Conservation (phyloP, 1,140 invertebrate genomes). For the Drosophila melanica region DNA sequence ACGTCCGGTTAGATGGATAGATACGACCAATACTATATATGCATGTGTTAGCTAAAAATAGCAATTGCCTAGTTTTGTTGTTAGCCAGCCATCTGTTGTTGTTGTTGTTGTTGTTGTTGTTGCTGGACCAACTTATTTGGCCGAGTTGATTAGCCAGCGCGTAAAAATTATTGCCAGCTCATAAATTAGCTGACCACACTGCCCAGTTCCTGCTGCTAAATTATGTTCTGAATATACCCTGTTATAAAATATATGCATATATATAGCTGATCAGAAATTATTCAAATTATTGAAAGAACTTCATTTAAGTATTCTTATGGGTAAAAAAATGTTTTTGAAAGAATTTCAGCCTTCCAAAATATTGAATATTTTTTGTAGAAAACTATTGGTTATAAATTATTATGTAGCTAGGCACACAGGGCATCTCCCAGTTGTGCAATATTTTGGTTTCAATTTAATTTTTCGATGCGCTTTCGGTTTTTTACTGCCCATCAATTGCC, state of each 20-base stretch:
- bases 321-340: no score
- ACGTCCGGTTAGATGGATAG: slow-evolving; percentile 14
- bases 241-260: background rate
- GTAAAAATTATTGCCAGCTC: slow-evolving; percentile 64
- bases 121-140: slow-evolving; percentile 49
- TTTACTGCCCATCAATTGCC: slow-evolving; percentile 36
- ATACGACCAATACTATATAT: background rate
- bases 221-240: background rate
- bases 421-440: background rate
- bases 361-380: no score
- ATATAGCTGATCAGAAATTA: background rate
- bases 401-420: background rate
- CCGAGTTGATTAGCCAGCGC: slow-evolving; percentile 40
- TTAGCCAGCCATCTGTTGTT: slow-evolving; percentile 26
- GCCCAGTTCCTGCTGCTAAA: slow-evolving; percentile 11
- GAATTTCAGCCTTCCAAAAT: no score
- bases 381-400: no score
- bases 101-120: slow-evolving; percentile 21
- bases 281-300: no score
- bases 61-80: slow-evolving; percentile 20
- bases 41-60: slow-evolving; percentile 44
- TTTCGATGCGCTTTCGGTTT: slow-evolving; percentile 25
- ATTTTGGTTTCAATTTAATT: background rate
- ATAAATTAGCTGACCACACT: slow-evolving; percentile 49
- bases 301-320: no score